Conservation (phyloP, 2,888 invertebrate genomes). For the Hypomecis punctinalis region DNA sequence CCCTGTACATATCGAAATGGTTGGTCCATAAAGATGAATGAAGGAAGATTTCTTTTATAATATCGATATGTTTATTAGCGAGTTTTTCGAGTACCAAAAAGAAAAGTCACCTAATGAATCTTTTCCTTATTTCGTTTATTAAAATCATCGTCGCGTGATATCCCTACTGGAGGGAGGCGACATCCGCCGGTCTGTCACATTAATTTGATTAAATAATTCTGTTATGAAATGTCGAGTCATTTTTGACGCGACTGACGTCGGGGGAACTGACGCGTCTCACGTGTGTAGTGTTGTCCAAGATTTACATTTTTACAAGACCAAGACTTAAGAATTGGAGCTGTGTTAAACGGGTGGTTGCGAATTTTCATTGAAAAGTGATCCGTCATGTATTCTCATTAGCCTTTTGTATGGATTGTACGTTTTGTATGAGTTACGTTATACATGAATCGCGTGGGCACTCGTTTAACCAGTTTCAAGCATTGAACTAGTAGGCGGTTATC, state of each 20-base stretch:
- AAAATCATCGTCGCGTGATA: conserved; percentile 42
- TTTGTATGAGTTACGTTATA: no score
- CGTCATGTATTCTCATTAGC: no score
- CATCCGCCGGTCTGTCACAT: conserved; percentile 54
- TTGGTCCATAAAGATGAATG: no score
- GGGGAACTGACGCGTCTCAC: conserved; percentile 23
- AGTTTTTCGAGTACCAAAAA: conserved; percentile 4
- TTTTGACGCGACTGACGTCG: conserved; percentile 39
- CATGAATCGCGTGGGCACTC: no score
- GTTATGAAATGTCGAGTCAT: conserved; percentile 43
- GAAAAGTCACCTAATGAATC: conserved; percentile 29
- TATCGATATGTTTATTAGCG: not conserved
- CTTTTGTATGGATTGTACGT: no score
- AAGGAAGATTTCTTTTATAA: no score
- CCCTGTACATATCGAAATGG: no score
- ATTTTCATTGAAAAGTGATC: no score
- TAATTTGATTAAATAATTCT: conserved; percentile 61
- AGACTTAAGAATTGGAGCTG: not conserved
- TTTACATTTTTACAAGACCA: not conserved
- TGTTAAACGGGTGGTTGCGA: no score
- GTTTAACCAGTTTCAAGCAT: no score
- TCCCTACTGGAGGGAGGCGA: conserved; percentile 45
- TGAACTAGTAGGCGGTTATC: no score
- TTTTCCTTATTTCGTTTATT: conserved; percentile 39
- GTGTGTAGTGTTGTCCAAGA: not conserved